Base-by-base conservation (phyloP, 1,140 invertebrate species). In the Zaprionus taronus region DNA sequence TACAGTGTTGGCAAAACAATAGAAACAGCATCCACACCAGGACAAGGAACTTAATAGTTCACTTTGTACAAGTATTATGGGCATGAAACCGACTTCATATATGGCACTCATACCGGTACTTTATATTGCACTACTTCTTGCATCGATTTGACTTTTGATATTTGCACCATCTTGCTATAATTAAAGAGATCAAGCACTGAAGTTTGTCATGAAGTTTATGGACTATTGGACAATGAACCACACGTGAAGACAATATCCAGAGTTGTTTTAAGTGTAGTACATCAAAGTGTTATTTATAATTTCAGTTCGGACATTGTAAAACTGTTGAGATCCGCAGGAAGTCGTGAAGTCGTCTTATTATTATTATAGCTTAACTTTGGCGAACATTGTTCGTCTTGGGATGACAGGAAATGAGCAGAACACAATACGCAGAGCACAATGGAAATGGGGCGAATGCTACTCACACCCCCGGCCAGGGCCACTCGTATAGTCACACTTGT, bases 341-440 rank as follows among this genome's bases (percentile, higher is more conserved):
- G 47, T 24, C 47, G 20, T 20, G 20, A 24, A 51, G 47, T 51
- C 20, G 22, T 20, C 22, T 15, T 49, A 24, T 51, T 51, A 51
- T 51, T 51, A 24, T 51, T 51, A 24, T 14, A 24, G 47, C 47
- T 51, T 51, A 51, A 51, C 47, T 51, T 51, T 44, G n/a, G 41
- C 20, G 17, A 24, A 51, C 47, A 51, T 51, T 51, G 47, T 51
- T 4, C 47, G 20, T 5, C 20, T 24, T 51, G 47, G 47, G 57
- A 41, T 12, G 26, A 9, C 51, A 62, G 67, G 71, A 77, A 72
- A 57, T 69, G 62, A 79, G 61, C 56, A 79, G 51, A 68, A 72
- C 20, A 71, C 36, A 71, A 68, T 68, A 47, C 67, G n/a, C 17
- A 26, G 20, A 68, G 55, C 65, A 79, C 60, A 79, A 71, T 81